phyloP scores from a whole-genome alignment of 1,140 invertebrate species.

The Cyclargus thomasi region DNA sequence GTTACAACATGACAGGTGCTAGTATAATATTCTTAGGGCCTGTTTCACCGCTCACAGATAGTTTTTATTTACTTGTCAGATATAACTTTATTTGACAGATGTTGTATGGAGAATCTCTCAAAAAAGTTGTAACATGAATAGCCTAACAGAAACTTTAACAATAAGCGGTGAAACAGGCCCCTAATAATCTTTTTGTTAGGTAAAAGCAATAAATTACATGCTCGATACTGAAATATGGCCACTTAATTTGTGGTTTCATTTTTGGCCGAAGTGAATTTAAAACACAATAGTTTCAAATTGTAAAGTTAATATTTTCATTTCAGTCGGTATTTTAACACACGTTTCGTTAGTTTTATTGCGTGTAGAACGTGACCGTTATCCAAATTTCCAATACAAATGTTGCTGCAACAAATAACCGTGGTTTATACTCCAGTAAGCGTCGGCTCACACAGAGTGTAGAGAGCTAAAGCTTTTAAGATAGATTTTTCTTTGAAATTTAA shows the following conservation, averaged over 20 bases:
- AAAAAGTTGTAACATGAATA: no score
- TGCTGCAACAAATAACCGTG: neutral
- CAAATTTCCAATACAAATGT: neutral
- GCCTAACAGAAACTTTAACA: no score
- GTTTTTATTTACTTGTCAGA: no score
- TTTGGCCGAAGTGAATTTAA: neutral
- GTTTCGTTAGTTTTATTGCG: conserved; percentile 2
- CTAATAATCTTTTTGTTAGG: no score
- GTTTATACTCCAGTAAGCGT: neutral
- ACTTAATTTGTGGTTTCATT: neutral
- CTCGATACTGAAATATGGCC: neutral
- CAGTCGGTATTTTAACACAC: neutral
- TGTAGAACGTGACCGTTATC: neutral
- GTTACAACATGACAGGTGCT: no score
- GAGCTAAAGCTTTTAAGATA: neutral
- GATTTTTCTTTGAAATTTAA: neutral
- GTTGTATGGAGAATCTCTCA: no score
- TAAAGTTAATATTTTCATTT: neutral
- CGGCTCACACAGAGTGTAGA: neutral
- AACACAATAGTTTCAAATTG: neutral
- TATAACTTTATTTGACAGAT: no score
- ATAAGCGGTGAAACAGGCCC: no score
- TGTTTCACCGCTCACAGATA: no score
- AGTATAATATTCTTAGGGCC: no score
- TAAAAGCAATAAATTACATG: neutral